Base-by-base conservation (phyloP, 2,888 invertebrate genomes). In the Ypsolopha scabrella region DNA sequence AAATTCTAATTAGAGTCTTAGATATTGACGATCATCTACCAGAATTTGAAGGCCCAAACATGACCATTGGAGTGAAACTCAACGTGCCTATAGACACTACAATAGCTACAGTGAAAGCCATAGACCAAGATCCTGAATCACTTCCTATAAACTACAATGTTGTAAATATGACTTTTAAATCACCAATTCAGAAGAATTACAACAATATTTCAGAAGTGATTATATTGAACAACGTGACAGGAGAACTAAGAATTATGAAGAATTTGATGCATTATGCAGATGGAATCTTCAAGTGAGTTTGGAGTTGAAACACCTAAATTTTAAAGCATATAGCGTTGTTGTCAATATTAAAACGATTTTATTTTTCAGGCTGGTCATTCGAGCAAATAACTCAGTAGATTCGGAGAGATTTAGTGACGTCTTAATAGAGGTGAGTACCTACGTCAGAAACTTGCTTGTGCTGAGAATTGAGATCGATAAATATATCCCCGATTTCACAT, bases 1-100 rank as follows among this genome's bases (percentile, higher is more conserved):
- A 91, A 66, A 79, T 93, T 0, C 64, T 89, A 0, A 80, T 94
- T 1, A 89, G 87, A 63, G 77, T 94, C 0, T 56, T 88, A 2
- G 94, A 94, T 58, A 86, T 93, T 13, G 94, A 94, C 60, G 94
- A 94, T 59, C 93, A 94, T 65, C 70, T 90, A 38, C 94, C 94
- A 0, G 77, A 87, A 57, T 94, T 94, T 55, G 82, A 81, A 41
- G 87, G 85, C 33, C 82, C 88, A 3, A 89, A 90, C 55, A 73
- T 90, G 54, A 92, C 93, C 0, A 77, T 93, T 6, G 93, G 94
- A 1, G 93, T 94, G 0, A 87, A 93, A 43, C 80, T 93, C 1
- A 93, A 93, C 65, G 91, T 93, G 0, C 92, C 93, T 1, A 87
- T 93, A 34, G 93, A 93, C 55, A 92, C 93, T 0, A 83, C 90